Evolutionary conservation across 2,113 vertebrate species (phyloP).

Genomic region (Patagioenas fasciata): DNA sequence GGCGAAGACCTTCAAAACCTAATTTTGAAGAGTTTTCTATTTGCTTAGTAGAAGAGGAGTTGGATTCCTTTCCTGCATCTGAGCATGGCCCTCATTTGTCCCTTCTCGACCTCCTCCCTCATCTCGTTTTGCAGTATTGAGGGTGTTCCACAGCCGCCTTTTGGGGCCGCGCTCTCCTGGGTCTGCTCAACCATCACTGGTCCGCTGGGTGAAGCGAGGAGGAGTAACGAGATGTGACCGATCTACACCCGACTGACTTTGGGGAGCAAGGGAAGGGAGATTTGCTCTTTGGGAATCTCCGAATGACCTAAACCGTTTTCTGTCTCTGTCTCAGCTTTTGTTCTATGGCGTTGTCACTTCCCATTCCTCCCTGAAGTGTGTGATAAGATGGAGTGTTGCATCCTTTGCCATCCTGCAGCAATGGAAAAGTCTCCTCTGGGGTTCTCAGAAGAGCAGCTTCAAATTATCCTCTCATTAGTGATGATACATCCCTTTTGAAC

Average conservation of each 20-base stretch:
- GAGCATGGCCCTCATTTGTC: rapidly evolving
- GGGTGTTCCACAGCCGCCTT: neutral
- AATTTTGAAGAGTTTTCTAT: neutral
- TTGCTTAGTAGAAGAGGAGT: neutral
- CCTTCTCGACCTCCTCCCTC: neutral
- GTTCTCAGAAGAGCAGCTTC: constrained; percentile 80
- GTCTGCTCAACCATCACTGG: rapidly evolving
- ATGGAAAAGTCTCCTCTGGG: constrained; percentile 73
- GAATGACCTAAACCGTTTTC: neutral
- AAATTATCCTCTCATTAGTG: constrained; percentile 96
- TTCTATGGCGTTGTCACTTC: neutral
- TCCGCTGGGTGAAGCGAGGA: neutral
- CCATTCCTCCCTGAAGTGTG: neutral
- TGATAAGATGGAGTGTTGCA: constrained; percentile 36
- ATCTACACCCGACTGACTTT: neutral
- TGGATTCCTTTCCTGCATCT: neutral
- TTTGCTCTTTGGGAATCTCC: neutral
- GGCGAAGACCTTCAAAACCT: neutral
- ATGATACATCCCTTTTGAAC: constrained; percentile 93
- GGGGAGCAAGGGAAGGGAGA: neutral
- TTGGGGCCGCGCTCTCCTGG: neutral
- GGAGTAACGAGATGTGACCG: neutral
- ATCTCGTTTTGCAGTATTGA: neutral
- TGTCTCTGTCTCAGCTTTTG: neutral
- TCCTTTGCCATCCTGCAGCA: constrained; percentile 66